Conservation (phyloP, 2,888 invertebrate genomes). For the Tanytarsus gracilentus region DNA sequence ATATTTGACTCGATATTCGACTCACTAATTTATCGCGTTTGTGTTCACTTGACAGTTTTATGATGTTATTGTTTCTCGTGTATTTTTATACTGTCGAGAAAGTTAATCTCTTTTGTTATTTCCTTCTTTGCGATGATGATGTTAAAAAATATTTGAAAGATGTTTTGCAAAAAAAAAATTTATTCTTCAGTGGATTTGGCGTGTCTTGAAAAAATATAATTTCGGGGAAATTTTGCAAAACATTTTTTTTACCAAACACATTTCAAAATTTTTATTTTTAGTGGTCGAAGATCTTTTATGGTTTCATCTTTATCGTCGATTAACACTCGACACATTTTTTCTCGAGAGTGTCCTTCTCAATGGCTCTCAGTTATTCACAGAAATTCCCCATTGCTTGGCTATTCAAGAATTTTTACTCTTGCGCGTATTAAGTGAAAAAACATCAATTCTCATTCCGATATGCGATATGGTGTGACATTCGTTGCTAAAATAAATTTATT, state of each 20-base stretch:
- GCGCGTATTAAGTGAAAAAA: neutral
- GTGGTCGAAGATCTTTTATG: too few relatives aligned
- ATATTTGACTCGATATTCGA: neutral
- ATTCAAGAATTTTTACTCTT: neutral
- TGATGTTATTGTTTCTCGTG: constrained; percentile 24
- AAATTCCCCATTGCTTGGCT: neutral
- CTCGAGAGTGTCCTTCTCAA: too few relatives aligned
- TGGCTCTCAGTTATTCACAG: neutral
- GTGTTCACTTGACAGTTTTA: constrained; percentile 21
- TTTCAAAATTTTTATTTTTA: too few relatives aligned
- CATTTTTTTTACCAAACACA: too few relatives aligned
- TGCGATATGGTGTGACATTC: constrained; percentile 8
- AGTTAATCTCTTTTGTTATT: neutral
- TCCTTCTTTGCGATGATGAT: neutral
- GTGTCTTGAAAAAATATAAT: too few relatives aligned
- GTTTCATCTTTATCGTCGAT: too few relatives aligned
- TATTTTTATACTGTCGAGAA: constrained; percentile 10
- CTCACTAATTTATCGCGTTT: constrained; percentile 20
- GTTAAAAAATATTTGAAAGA: neutral
- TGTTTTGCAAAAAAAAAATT: neutral
- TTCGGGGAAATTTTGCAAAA: too few relatives aligned
- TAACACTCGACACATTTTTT: too few relatives aligned
- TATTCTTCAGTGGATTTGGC: neutral
- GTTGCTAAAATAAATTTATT: constrained; percentile 4
- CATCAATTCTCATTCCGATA: neutral